A percentile compares a stretch with the other conserved stretches of the same genome.
These are phyloP conservation scores for Isaurus tuberculatus DNA, from an alignment of 92 coral and sea anemone species.

Conservation along the genomic window DNA sequence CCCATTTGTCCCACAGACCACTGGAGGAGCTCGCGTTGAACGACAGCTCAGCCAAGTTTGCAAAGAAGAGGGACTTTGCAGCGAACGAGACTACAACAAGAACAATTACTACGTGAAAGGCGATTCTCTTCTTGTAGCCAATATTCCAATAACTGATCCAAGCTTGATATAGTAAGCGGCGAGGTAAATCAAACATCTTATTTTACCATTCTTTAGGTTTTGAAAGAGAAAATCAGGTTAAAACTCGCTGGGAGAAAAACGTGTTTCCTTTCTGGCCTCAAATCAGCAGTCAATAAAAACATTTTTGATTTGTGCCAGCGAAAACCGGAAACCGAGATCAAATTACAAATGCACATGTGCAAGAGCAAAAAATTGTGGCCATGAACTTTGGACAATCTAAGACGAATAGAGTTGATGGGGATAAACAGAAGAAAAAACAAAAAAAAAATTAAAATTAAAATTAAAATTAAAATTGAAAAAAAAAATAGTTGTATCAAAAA, in stretches of 20 bases:
- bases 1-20: conserved; percentile 38
- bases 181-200: conserved; percentile 36
- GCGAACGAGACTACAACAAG: conserved; percentile 2
- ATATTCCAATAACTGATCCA: conserved; percentile 39
- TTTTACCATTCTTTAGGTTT: conserved; percentile 18
- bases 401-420: too few relatives aligned
- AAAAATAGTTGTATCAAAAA: too few relatives aligned
- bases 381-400: too few relatives aligned
- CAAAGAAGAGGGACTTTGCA: conserved; percentile 9
- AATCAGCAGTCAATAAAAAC: too few relatives aligned
- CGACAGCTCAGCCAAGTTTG: conserved; percentile 31
- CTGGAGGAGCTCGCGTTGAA: conserved; percentile 9
- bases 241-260: not conserved
- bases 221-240: not conserved
- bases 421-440: too few relatives aligned
- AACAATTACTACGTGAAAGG: conserved; percentile 16
- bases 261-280: not conserved
- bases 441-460: too few relatives aligned
- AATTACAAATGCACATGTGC: too few relatives aligned
- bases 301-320: not conserved
- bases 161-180: conserved; percentile 11
- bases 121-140: conserved; percentile 45
- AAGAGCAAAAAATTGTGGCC: too few relatives aligned
- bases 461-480: too few relatives aligned
- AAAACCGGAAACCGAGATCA: not conserved